Evolutionary conservation across 1,140 invertebrate species (phyloP), one percentile per base, ranked within the genome.

Genomic region (Tetramorium alpestre): DNA sequence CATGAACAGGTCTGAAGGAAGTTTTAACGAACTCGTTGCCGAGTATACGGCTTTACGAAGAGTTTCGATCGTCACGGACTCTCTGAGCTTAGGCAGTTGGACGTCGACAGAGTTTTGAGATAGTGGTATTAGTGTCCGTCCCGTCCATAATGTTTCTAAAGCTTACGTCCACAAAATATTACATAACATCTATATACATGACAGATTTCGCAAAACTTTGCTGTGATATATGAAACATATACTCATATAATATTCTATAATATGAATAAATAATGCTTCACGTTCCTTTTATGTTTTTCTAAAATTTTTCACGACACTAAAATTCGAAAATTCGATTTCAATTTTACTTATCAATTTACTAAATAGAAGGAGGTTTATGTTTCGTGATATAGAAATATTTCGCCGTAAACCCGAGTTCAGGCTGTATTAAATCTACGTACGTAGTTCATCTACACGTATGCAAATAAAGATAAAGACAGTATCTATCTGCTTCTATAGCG

Each of bases 1-100:
- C 86, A 84, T 84, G 86, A 85, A 87, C 88, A 87, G 72, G 78
- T 87, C 67, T 76, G 86, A 75, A 60, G 87, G 87, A 88, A 89
- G 81, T 88, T 88, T 88, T 88, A 88, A 89, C 86, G 87, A 88
- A 88, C 87, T 78, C 73, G 87, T 80, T 87, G 88, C 56, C 72
- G 67, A 62, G 62, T 73, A 73, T 73, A 51, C 64, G 51, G 86
- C 77, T 77, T 70, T 77, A 28, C 80, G 54, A 73, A 86, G 73
- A 88, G 87, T 86, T 88, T 88, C 87, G 88, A 88, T 88, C 87
- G 86, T 89, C 81, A 73, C 70, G 70, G 87, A 75, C 75, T 49
- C 67, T 64, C 25, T 64, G 73, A 88, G 82, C 85, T 89, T 89
- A 77, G 76, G 81, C 88, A 76, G 69, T 76, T 77, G 85, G 67